phyloP scores from a whole-genome alignment of 2,888 invertebrate genomes.

The Drosophila fulvimacula region DNA sequence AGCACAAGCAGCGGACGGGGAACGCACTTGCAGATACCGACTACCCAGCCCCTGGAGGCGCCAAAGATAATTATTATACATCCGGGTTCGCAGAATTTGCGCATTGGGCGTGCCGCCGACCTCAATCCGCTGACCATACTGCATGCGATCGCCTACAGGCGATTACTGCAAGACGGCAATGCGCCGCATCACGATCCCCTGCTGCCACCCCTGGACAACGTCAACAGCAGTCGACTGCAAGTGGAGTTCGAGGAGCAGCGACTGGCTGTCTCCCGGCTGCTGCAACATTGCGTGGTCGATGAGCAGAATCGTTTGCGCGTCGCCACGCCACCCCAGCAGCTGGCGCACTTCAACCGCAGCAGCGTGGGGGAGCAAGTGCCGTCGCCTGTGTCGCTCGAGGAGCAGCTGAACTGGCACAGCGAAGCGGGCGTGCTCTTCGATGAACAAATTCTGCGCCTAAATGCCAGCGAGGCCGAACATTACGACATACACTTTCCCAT shows the following conservation, averaged over 20 bases:
- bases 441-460: constrained; percentile 68
- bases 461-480: constrained; percentile 86
- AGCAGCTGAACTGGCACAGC: constrained; percentile 36
- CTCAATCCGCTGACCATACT: constrained; percentile 93
- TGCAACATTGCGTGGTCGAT: constrained; percentile 92
- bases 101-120: constrained; percentile 96
- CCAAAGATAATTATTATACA: constrained; percentile 96
- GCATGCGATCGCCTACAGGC: constrained; percentile 86
- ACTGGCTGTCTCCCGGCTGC: constrained; percentile 92
- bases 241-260: constrained; percentile 93
- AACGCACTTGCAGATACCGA: constrained; percentile 17
- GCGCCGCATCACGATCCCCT: constrained; percentile 78
- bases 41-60: constrained; percentile 84
- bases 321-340: constrained; percentile 95
- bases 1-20: constrained; percentile 72
- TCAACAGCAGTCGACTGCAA: constrained; percentile 80
- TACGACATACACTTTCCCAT: constrained; percentile 97
- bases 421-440: constrained; percentile 55
- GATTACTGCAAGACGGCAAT: constrained; percentile 85
- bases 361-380: constrained; percentile 89
- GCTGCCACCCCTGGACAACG: constrained; percentile 61
- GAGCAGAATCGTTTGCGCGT: constrained; percentile 92
- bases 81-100: constrained; percentile 94
- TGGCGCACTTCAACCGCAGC: constrained; percentile 93
- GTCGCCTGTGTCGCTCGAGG: constrained; percentile 32